These are phyloP conservation scores for Anadara kagoshimensis DNA, from an alignment of 1,140 invertebrate genomes.

Conservation along the genomic window DNA sequence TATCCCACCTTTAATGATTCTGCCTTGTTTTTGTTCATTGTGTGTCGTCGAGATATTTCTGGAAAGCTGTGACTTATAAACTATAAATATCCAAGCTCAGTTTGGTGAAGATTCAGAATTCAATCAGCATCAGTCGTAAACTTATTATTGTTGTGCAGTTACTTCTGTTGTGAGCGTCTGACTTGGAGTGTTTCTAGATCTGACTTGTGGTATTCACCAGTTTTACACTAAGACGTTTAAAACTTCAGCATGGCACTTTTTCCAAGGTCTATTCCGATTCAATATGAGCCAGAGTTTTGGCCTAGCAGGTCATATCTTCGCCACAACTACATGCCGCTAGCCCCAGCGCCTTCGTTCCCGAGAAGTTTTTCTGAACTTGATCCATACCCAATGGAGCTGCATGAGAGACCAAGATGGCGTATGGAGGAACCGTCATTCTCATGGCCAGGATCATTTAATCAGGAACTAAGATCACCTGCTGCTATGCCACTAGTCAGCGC, in stretches of 20 bases:
- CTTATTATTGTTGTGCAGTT: too few species aligned
- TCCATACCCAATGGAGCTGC: background rate
- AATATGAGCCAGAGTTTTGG: conserved; percentile 6
- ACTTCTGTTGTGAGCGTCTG: too few species aligned
- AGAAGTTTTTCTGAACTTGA: background rate
- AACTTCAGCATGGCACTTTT: background rate
- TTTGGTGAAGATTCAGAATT: too few species aligned
- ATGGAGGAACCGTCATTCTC: background rate
- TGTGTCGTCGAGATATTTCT: too few species aligned
- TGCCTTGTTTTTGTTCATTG: too few species aligned
- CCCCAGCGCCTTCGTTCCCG: background rate
- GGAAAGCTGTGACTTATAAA: too few species aligned
- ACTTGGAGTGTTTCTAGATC: too few species aligned
- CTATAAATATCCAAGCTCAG: too few species aligned
- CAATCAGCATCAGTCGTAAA: too few species aligned
- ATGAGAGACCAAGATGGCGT: conserved; percentile 6
- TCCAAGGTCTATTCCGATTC: conserved; percentile 2
- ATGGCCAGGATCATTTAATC: background rate
- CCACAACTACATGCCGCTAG: background rate
- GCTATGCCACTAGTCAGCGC: background rate
- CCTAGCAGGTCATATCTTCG: background rate
- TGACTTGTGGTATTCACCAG: too few species aligned
- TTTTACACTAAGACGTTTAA: too few species aligned
- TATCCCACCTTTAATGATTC: too few species aligned
- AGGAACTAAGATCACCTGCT: background rate